These are phyloP conservation scores for Caenorhabditis wallacei DNA, from an alignment of 2,888 invertebrate genomes.

Conservation along the genomic window DNA sequence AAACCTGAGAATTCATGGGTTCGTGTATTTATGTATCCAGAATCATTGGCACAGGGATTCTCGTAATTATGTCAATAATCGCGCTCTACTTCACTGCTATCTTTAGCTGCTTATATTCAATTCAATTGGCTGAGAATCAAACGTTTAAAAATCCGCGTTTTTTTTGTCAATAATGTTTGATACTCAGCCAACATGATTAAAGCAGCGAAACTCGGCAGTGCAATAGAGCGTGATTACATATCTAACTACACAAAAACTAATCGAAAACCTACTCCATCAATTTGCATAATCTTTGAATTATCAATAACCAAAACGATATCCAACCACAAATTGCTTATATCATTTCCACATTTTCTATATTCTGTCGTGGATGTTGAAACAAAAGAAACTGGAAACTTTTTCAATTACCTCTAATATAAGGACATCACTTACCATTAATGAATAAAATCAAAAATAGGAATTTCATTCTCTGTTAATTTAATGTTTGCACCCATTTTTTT, in stretches of 20 bases:
- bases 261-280: constrained; percentile 18
- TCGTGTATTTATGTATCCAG: too few relatives aligned
- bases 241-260: background rate
- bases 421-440: background rate
- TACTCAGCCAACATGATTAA: too few relatives aligned
- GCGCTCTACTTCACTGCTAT: too few relatives aligned
- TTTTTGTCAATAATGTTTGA: too few relatives aligned
- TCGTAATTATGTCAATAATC: too few relatives aligned
- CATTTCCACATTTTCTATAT: constrained; percentile 17
- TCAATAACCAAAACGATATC: constrained; percentile 37
- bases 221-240: background rate
- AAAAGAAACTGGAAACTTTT: background rate
- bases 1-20: constrained; percentile 4
- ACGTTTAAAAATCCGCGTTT: too few relatives aligned
- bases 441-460: background rate
- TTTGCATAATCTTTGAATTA: constrained; percentile 10
- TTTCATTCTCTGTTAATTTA: constrained; percentile 4
- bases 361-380: background rate
- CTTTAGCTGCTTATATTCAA: too few relatives aligned
- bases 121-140: too few relatives aligned
- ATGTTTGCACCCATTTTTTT: constrained; percentile 19
- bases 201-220: too few relatives aligned
- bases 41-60: too few relatives aligned
- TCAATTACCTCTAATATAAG: background rate
- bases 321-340: constrained; percentile 31